Evolutionary conservation across 2,888 invertebrate species (phyloP).

Genomic region (Leptogaster cylindrica): DNA sequence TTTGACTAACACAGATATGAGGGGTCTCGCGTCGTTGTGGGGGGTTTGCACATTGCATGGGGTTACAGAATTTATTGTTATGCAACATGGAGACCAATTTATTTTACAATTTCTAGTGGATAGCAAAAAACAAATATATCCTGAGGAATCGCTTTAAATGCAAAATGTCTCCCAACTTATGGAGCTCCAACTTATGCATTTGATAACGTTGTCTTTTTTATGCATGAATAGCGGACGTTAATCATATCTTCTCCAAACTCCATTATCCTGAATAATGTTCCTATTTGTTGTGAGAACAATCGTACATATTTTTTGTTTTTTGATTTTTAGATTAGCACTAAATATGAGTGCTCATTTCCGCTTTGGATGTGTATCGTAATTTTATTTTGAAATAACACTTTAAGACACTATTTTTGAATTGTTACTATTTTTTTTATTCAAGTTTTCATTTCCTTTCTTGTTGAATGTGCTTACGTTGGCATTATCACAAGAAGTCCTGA

Average conservation of each 20-base stretch:
- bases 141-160: slow-evolving; percentile 30
- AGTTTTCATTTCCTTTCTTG: too few relatives aligned
- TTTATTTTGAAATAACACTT: too few relatives aligned
- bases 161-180: slow-evolving; percentile 11
- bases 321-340: too few relatives aligned
- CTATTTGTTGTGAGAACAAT: too few relatives aligned
- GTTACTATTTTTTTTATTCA: too few relatives aligned
- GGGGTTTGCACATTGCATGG: slow-evolving; percentile 37
- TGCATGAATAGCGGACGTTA: slow-evolving; percentile 20
- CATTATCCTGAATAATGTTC: too few relatives aligned
- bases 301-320: neutral
- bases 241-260: neutral
- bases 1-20: slow-evolving; percentile 22
- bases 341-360: too few relatives aligned
- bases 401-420: too few relatives aligned
- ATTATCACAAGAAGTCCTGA: too few relatives aligned
- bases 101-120: slow-evolving; percentile 19
- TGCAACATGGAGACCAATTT: slow-evolving; percentile 30
- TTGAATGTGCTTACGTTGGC: too few relatives aligned
- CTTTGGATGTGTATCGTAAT: too few relatives aligned
- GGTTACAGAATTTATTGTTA: slow-evolving; percentile 33
- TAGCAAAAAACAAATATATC: too few relatives aligned
- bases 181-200: slow-evolving; percentile 19
- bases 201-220: slow-evolving; percentile 13
- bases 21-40: slow-evolving; percentile 20